Base-by-base conservation (phyloP, 2,113 vertebrate genomes). In the Sialia sialis region DNA sequence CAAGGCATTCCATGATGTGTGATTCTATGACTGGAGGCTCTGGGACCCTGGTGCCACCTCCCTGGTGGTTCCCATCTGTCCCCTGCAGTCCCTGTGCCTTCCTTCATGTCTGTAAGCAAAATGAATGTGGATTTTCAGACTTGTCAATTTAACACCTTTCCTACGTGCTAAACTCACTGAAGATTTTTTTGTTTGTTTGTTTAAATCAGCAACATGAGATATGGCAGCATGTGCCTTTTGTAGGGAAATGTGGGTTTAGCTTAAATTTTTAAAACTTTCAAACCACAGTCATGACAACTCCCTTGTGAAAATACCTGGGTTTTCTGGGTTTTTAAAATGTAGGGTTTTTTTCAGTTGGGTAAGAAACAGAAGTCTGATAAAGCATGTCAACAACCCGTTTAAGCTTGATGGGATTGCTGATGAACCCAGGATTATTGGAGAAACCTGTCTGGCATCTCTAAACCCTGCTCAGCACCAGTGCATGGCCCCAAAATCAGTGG, bases 81-180 rank as follows among this genome's bases (percentile, higher is more conserved):
- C 74, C 64, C 52, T 0, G 0, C 14, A 10, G 43, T 39, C 69
- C 48, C 39, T 1, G 0, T 27, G 34, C 34, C 39, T 41, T 48
- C 39, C 56, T 58, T 64, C 43, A 6, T 5, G 11, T 11, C 52
- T 22, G 29, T 79, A 63, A 79, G 80, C 36, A 75, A 58, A 89
- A 38, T 10, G 2, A 78, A 60, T 19, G 26, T 22, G 46, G 21
- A 7, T n/a, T 58, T 81, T 62, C 38, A 46, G 30, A 23, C 15
- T 22, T 48, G 43, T 41, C 15, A 18, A 1, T 54, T 55, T 48
- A 41, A 41, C 13, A 21, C 12, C 10, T 59, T 76, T 59, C 43
- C 25, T 5, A 67, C 70, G 43, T 13, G 20, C 86, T 81, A 51
- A 70, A 38, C 59, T 29, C 46, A 17, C 14, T 3, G 12, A n/a